Evolutionary conservation across 2,797 vertebrate species (phyloP).

Genomic region (Spinus olivaceus): DNA sequence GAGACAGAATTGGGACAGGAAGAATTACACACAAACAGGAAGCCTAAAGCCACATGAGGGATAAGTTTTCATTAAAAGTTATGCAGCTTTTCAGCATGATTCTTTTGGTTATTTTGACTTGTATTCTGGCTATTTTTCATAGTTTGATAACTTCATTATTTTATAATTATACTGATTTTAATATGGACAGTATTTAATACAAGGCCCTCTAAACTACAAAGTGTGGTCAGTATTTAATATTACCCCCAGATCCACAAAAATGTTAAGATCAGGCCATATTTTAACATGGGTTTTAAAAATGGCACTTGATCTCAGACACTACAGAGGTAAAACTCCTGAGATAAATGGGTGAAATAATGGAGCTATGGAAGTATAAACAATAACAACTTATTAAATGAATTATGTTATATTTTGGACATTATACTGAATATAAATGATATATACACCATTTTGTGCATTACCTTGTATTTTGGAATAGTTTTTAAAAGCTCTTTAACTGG

Average conservation of each 20-base stretch:
- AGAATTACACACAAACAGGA: neutral
- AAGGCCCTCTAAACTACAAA: neutral
- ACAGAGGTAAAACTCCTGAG: neutral
- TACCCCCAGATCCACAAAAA: neutral
- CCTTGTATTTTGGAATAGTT: constrained; percentile 97
- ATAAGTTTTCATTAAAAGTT: neutral
- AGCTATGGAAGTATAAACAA: neutral
- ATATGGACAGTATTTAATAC: neutral
- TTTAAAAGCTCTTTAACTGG: constrained; percentile 97
- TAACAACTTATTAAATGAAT: neutral
- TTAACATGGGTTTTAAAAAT: neutral
- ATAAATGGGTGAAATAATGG: neutral
- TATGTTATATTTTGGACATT: neutral
- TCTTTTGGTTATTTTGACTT: neutral
- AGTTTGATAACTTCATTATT: neutral
- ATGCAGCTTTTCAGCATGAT: neutral
- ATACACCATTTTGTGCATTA: constrained; percentile 58
- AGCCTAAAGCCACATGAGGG: neutral
- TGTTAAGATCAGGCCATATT: neutral
- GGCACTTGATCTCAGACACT: neutral
- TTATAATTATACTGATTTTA: neutral
- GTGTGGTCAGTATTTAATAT: neutral
- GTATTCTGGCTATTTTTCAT: neutral
- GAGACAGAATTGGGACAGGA: neutral
- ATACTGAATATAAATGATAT: neutral